phyloP scores from a whole-genome alignment of 2,888 invertebrate genomes.

The Ophonus ardosiacus region DNA sequence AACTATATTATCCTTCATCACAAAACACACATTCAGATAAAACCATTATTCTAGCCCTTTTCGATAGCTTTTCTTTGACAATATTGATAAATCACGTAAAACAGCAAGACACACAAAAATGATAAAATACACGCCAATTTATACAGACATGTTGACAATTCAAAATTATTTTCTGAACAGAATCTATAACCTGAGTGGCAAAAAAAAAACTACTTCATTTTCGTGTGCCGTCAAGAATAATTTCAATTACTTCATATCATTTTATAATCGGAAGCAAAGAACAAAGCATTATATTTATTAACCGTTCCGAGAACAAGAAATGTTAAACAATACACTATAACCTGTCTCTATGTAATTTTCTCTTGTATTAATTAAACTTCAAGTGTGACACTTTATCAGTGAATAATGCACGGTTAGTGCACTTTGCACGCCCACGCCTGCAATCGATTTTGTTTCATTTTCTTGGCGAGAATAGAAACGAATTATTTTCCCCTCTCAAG shows the following conservation, averaged over 20 bases:
- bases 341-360: constrained; percentile 13
- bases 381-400: constrained; percentile 19
- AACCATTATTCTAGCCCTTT: too few species aligned
- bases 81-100: too few species aligned
- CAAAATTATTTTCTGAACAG: too few species aligned
- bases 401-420: constrained; percentile 24
- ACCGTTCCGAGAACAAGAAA: background rate
- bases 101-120: too few species aligned
- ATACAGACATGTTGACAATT: too few species aligned
- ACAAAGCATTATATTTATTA: constrained; percentile 8
- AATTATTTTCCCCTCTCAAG: constrained; percentile 12
- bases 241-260: background rate
- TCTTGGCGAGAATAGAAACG: background rate
- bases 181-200: too few species aligned
- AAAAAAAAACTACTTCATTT: too few species aligned
- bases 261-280: constrained; percentile 3
- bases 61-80: too few species aligned
- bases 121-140: too few species aligned
- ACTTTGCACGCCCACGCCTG: constrained; percentile 15
- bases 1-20: too few species aligned
- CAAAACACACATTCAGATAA: too few species aligned
- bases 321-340: constrained; percentile 1
- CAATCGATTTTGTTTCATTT: constrained; percentile 29
- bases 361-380: constrained; percentile 16
- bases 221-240: too few species aligned